These are phyloP conservation scores for Corythoichthys intestinalis DNA, from an alignment of 2,113 vertebrate species.

Conservation along the genomic window DNA sequence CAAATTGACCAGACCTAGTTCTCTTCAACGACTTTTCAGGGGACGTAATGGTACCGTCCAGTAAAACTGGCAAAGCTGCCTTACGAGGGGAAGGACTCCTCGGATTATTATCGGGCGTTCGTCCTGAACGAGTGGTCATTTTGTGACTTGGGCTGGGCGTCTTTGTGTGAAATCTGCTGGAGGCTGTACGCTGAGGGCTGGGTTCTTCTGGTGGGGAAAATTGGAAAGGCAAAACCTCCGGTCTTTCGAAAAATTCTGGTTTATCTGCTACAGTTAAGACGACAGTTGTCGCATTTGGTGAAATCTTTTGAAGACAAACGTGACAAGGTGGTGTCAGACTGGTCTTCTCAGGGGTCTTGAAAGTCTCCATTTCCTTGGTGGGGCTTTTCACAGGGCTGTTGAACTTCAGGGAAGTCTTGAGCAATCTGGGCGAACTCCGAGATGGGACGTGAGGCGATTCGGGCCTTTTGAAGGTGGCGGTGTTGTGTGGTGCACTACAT, in stretches of 20 bases:
- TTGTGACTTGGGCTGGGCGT: constrained; percentile 33
- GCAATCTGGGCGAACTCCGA: constrained; percentile 39
- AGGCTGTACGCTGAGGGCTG: constrained; percentile 10
- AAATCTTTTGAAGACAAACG: constrained; percentile 1
- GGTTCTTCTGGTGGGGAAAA: constrained; percentile 9
- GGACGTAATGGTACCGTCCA: constrained; percentile 13
- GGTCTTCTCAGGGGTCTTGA: constrained; percentile 57
- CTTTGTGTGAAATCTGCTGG: constrained; percentile 25
- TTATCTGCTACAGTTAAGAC: constrained; percentile 5
- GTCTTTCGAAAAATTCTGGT: neutral
- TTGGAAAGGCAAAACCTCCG: constrained; percentile 4
- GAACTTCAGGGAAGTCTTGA: constrained; percentile 32
- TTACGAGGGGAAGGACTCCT: neutral
- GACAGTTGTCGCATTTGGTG: neutral
- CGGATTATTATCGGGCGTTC: constrained; percentile 47
- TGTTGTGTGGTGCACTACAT: constrained; percentile 10
- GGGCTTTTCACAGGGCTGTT: constrained; percentile 36
- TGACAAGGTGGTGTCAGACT: constrained; percentile 15
- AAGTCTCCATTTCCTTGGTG: constrained; percentile 38
- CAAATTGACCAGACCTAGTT: constrained; percentile 3
- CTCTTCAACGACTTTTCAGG: constrained; percentile 6
- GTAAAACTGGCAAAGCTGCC: neutral
- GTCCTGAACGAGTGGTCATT: constrained; percentile 55
- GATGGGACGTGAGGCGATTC: constrained; percentile 48
- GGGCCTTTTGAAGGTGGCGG: constrained; percentile 49